Percentiles rank a stretch among this genome's conserved stretches.
These are phyloP conservation scores for Sebastes minor DNA, from an alignment of 2,797 vertebrate genomes.

Conservation along the genomic window DNA sequence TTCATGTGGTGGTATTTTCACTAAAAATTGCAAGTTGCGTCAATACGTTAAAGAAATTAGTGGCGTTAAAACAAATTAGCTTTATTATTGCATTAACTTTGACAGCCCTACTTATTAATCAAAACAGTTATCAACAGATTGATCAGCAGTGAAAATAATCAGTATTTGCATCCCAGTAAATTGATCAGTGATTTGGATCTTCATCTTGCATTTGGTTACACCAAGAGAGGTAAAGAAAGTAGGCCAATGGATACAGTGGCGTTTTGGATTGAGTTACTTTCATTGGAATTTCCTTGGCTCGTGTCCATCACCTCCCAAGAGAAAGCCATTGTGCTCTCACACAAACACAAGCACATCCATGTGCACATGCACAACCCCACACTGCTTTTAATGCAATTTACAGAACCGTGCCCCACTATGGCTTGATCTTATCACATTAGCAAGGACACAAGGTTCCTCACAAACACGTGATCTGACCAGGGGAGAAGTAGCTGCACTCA, in stretches of 20 bases:
- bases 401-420: conserved; percentile 50
- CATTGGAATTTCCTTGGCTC: conserved; percentile 70
- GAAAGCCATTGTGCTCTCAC: conserved; percentile 57
- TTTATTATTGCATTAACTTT: too few species aligned
- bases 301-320: conserved; percentile 57
- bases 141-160: not conserved
- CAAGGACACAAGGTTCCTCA: conserved; percentile 43
- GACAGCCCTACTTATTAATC: not conserved
- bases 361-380: conserved; percentile 24
- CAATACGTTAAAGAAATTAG: too few species aligned
- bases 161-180: not conserved
- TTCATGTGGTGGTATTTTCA: too few species aligned
- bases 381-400: conserved; percentile 60
- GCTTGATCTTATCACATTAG: conserved; percentile 70
- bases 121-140: not conserved
- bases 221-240: conserved; percentile 21
- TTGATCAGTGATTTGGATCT: not conserved
- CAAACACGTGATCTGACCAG: conserved; percentile 46
- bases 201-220: conserved; percentile 3
- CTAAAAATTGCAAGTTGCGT: too few species aligned
- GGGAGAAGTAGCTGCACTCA: conserved; percentile 27
- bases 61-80: too few species aligned
- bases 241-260: conserved; percentile 38
- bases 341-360: conserved; percentile 52
- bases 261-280: conserved; percentile 64